A percentile compares a stretch with the other conserved stretches of the same genome.
Conservation (phyloP, 1,140 invertebrate genomes). For the Linepithema humile region DNA sequence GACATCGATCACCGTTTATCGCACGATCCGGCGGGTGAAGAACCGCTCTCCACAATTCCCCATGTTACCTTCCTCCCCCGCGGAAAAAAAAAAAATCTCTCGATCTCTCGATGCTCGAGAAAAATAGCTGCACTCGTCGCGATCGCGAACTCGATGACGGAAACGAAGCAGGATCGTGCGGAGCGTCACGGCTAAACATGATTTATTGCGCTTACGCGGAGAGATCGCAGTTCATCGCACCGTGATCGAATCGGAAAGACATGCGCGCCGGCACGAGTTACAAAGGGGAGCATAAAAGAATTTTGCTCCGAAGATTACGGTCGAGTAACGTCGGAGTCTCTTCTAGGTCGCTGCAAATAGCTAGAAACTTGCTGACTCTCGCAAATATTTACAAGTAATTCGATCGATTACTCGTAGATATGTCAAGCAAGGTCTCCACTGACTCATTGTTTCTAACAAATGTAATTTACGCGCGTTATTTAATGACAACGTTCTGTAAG, state of each 20-base stretch:
- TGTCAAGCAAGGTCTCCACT: background rate
- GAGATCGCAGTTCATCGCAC: background rate
- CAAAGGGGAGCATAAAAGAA: background rate
- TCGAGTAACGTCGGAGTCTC: background rate
- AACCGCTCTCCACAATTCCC: background rate
- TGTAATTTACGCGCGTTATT: background rate
- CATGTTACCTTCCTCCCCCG: no score
- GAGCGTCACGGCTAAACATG: background rate
- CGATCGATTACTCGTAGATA: background rate
- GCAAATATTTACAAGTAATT: background rate
- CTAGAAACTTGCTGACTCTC: background rate
- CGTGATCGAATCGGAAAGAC: slow-evolving; percentile 5
- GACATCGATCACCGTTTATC: slow-evolving; percentile 62
- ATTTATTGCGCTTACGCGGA: slow-evolving; percentile 14
- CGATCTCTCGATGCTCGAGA: slow-evolving; percentile 15
- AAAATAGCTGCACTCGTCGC: background rate
- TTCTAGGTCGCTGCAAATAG: background rate
- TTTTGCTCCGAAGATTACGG: background rate
- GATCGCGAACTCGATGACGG: background rate
- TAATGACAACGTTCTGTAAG: background rate
- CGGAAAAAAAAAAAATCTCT: slow-evolving; percentile 37
- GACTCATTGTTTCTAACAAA: background rate
- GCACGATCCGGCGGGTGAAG: slow-evolving; percentile 6
- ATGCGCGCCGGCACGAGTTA: background rate
- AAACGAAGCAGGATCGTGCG: background rate